A percentile compares a stretch with the other conserved stretches of the same genome.
phyloP scores from a whole-genome alignment of 2,797 vertebrate genomes.

The Florisuga fusca region DNA sequence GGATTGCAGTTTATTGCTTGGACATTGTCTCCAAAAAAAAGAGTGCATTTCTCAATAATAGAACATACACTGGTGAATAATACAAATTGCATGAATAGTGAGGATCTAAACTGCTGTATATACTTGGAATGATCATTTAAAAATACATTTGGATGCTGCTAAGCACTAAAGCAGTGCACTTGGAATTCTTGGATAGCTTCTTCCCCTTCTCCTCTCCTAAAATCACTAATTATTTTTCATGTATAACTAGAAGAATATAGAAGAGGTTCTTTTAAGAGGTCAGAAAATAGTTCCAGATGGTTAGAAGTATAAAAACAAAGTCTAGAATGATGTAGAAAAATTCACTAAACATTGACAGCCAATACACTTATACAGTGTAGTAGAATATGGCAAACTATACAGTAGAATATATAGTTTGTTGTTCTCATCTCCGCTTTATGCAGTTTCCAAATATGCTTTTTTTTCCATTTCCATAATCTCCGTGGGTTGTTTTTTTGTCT shows the following conservation, averaged over 20 bases:
- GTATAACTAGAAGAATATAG: not conserved
- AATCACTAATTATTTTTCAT: not conserved
- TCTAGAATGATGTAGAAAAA: not conserved
- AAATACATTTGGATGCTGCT: not conserved
- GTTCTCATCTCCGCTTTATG: not conserved
- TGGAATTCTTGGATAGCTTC: not conserved
- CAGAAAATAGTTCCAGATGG: not conserved
- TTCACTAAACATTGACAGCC: not conserved
- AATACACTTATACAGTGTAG: not conserved
- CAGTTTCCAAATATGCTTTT: not conserved
- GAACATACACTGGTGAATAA: not conserved
- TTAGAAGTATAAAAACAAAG: not conserved
- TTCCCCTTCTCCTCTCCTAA: not conserved
- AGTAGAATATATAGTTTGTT: not conserved
- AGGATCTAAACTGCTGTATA: not conserved
- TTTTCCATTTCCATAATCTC: not conserved
- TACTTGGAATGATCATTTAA: not conserved
- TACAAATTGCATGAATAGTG: not conserved
- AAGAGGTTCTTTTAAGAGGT: not conserved
- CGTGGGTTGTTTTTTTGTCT: not conserved
- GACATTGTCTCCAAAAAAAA: too few species aligned
- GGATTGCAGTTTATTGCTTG: too few species aligned
- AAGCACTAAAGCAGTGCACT: not conserved
- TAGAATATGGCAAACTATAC: not conserved
- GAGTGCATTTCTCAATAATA: not conserved